Conservation (phyloP, 2,888 invertebrate genomes). For the Crioceris asparagi region DNA sequence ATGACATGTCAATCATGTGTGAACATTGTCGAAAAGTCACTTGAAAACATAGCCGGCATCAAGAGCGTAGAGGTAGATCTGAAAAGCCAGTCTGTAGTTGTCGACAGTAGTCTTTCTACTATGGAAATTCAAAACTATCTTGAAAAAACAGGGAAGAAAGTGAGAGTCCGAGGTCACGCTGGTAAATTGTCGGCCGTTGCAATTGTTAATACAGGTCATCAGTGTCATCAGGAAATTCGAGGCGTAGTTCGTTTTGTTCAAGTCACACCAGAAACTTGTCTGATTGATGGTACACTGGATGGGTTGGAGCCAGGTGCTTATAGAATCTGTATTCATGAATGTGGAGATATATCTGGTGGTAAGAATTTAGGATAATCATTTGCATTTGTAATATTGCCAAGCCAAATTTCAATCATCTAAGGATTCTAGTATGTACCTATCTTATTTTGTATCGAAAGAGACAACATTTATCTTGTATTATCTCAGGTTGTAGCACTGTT, state of each 20-base stretch:
- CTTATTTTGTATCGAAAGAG: no score
- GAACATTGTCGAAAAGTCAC: constrained; percentile 38
- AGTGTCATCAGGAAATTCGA: constrained; percentile 37
- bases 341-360: constrained; percentile 60
- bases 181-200: constrained; percentile 62
- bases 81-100: constrained; percentile 54
- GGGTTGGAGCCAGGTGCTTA: constrained; percentile 56
- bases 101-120: constrained; percentile 56
- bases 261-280: constrained; percentile 44
- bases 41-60: constrained; percentile 40
- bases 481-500: constrained; percentile 43
- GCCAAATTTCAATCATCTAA: no score
- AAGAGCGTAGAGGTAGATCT: constrained; percentile 43
- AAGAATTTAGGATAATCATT: no score
- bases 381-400: no score
- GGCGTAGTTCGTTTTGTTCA: constrained; percentile 74
- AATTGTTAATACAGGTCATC: constrained; percentile 46
- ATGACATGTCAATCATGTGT: constrained; percentile 49
- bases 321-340: constrained; percentile 55
- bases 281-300: constrained; percentile 79
- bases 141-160: constrained; percentile 53
- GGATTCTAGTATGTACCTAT: constrained; percentile 1
- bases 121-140: constrained; percentile 43
- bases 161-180: constrained; percentile 72
- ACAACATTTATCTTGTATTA: no score